These are phyloP conservation scores for Epistrophe eligans DNA, from an alignment of 2,888 invertebrate species.

Conservation along the genomic window DNA sequence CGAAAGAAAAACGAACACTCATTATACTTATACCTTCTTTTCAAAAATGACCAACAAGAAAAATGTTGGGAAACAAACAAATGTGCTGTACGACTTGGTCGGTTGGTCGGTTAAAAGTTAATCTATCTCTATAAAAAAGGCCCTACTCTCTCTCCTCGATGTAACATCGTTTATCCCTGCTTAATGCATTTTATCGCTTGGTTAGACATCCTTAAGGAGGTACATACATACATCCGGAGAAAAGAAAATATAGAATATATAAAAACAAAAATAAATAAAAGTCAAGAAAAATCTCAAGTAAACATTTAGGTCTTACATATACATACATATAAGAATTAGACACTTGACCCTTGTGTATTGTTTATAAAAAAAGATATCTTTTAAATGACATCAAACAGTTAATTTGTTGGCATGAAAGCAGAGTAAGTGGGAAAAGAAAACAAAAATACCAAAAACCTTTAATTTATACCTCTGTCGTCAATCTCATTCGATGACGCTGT, in stretches of 20 bases:
- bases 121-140: neutral
- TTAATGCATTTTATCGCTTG: conserved; percentile 9
- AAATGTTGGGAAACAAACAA: neutral
- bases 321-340: neutral
- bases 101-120: neutral
- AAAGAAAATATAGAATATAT: neutral
- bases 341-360: neutral
- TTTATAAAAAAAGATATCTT: neutral
- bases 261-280: neutral
- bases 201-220: neutral
- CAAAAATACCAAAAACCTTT: neutral
- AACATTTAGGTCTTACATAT: neutral
- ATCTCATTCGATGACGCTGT: neutral
- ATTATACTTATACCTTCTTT: neutral
- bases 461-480: neutral
- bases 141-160: neutral
- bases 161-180: neutral
- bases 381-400: neutral
- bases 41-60: neutral
- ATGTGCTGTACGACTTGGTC: neutral
- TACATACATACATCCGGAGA: neutral
- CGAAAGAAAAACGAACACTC: neutral
- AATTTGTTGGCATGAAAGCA: neutral
- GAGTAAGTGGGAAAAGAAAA: neutral
- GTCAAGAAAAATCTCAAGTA: neutral